These are phyloP conservation scores for Carcharodon carcharias DNA, from an alignment of 2,797 vertebrate genomes.

Conservation along the genomic window DNA sequence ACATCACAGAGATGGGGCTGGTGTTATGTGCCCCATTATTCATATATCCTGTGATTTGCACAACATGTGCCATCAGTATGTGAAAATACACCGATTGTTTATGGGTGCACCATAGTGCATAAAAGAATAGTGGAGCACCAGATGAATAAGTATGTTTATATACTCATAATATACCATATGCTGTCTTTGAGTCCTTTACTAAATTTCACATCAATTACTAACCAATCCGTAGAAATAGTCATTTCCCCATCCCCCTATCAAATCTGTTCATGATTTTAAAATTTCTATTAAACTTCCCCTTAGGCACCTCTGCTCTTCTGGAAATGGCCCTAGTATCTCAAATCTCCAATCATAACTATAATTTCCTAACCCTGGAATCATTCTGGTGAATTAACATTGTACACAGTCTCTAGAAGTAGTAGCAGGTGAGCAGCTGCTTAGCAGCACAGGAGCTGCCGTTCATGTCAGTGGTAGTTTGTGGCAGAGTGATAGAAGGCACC, in stretches of 20 bases:
- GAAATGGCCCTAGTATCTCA: neutral
- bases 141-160: neutral
- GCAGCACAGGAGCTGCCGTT: neutral
- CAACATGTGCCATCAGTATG: neutral
- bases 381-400: neutral
- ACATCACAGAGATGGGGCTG: neutral
- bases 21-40: neutral
- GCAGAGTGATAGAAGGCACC: neutral
- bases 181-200: neutral
- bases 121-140: neutral
- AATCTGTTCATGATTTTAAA: neutral
- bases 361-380: neutral
- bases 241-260: neutral
- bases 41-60: neutral
- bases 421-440: no score
- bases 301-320: neutral
- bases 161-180: neutral
- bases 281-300: neutral
- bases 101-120: neutral
- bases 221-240: neutral
- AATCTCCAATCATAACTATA: neutral
- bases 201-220: neutral
- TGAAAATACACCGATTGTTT: neutral
- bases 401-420: neutral
- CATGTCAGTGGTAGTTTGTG: neutral